Conservation (phyloP, 2,888 invertebrate genomes). For the Choristoneura rosaceana region DNA sequence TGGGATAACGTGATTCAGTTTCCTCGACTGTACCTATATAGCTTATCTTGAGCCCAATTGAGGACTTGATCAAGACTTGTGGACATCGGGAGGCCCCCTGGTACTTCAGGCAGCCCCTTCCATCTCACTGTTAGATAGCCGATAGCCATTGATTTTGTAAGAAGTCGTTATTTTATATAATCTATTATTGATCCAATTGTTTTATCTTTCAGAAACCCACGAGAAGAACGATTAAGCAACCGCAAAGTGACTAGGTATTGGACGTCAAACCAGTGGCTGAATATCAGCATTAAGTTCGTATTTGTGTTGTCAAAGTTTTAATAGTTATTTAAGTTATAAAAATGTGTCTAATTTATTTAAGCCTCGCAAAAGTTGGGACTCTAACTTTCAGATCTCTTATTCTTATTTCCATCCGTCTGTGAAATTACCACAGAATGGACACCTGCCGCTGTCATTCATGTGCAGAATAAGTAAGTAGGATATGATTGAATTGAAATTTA, state of each 20-base stretch:
- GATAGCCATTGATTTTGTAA: no score
- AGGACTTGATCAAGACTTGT: no score
- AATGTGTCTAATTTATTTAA: background rate
- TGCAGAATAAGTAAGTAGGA: background rate
- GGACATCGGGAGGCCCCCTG: no score
- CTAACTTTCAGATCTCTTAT: background rate
- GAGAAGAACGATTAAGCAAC: slow-evolving; percentile 78
- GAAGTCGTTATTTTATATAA: no score
- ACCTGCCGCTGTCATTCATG: background rate
- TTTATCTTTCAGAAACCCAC: slow-evolving; percentile 77
- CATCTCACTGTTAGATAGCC: no score
- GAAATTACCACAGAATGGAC: background rate
- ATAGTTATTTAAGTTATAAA: background rate
- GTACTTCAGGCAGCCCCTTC: no score
- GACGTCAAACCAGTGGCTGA: slow-evolving; percentile 19
- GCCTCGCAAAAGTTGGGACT: background rate
- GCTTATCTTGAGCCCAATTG: no score
- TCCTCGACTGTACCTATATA: no score
- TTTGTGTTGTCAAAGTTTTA: background rate
- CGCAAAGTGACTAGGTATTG: background rate
- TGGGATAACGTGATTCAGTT: no score
- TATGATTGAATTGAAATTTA: background rate
- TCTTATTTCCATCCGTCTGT: background rate
- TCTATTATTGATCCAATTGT: background rate
- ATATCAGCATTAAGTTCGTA: slow-evolving; percentile 9